A percentile compares a stretch with the other conserved stretches of the same genome.
phyloP scores from a whole-genome alignment of 2,888 invertebrate species.

The Notodonta ziczac region DNA sequence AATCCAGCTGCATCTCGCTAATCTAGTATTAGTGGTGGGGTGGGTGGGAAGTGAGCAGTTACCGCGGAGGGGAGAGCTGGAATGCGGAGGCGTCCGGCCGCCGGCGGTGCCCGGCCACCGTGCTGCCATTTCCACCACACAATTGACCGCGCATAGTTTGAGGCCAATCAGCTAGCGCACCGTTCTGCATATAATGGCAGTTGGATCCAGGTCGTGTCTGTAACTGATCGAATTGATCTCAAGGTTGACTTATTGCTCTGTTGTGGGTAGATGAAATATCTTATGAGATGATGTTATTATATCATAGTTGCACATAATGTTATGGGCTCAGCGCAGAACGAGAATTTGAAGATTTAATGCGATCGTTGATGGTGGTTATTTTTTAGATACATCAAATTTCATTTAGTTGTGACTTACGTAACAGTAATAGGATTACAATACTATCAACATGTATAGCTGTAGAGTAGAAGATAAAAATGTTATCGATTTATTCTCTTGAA shows the following conservation, averaged over 20 bases:
- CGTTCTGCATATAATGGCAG: neutral
- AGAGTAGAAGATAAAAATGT: neutral
- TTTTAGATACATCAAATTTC: too few species aligned
- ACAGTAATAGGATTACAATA: too few species aligned
- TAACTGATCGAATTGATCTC: neutral
- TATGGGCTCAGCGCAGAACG: too few species aligned
- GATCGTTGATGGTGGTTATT: too few species aligned
- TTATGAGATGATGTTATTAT: too few species aligned
- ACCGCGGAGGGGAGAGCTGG: slow-evolving; percentile 51
- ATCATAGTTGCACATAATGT: too few species aligned
- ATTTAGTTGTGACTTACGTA: too few species aligned
- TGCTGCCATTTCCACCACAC: slow-evolving; percentile 29
- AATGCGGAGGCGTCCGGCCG: slow-evolving; percentile 65
- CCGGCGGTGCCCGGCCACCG: slow-evolving; percentile 27
- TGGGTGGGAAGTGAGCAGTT: slow-evolving; percentile 61
- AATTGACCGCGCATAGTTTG: slow-evolving; percentile 38
- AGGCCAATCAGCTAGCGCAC: slow-evolving; percentile 19
- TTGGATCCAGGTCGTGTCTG: neutral
- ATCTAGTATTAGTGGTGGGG: neutral
- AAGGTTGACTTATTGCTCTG: neutral
- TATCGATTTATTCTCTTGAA: neutral
- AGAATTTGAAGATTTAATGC: too few species aligned
- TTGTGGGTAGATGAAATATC: too few species aligned
- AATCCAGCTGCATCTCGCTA: slow-evolving; percentile 3
- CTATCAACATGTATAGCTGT: neutral